Percentiles rank a stretch among this genome's conserved stretches.
These are phyloP conservation scores for Myripristis murdjan DNA, from an alignment of 2,797 vertebrate species.

Conservation along the genomic window DNA sequence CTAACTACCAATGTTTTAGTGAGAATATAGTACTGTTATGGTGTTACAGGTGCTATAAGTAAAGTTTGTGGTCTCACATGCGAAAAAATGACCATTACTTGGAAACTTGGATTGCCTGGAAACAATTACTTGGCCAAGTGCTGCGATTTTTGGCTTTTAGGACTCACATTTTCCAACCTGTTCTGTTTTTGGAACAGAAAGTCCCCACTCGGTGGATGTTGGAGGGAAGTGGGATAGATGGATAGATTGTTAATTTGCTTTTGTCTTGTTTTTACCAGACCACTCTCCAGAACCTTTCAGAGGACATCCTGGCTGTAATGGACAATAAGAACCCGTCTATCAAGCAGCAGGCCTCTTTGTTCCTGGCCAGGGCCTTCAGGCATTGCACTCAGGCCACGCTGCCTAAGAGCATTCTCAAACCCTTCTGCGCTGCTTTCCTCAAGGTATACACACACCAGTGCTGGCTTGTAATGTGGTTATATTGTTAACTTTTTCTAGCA, in stretches of 20 bases:
- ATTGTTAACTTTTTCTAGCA: too few species aligned
- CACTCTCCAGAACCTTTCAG: slow-evolving; percentile 94
- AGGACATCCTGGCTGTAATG: slow-evolving; percentile 96
- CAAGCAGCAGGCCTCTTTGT: slow-evolving; percentile 97
- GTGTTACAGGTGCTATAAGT: too few species aligned
- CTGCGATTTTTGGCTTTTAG: too few species aligned
- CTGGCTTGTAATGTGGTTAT: not conserved
- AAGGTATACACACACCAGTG: slow-evolving; percentile 87
- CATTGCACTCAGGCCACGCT: slow-evolving; percentile 93
- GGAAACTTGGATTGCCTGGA: too few species aligned
- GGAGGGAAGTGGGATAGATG: not conserved
- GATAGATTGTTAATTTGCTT: not conserved
- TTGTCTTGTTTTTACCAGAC: slow-evolving; percentile 83
- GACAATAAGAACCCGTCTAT: slow-evolving; percentile 99
- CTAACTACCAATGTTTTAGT: too few species aligned
- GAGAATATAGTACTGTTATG: too few species aligned
- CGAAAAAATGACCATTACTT: too few species aligned
- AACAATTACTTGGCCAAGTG: too few species aligned
- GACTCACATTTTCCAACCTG: too few species aligned
- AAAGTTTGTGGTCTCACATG: too few species aligned
- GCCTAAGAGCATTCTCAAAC: slow-evolving; percentile 94
- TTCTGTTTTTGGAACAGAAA: too few species aligned
- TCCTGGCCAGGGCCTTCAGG: slow-evolving; percentile 95
- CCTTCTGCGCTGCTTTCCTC: slow-evolving; percentile 94
- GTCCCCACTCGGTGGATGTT: too few species aligned